Conservation (phyloP, 2,888 invertebrate genomes). For the Aethes cnicana region DNA sequence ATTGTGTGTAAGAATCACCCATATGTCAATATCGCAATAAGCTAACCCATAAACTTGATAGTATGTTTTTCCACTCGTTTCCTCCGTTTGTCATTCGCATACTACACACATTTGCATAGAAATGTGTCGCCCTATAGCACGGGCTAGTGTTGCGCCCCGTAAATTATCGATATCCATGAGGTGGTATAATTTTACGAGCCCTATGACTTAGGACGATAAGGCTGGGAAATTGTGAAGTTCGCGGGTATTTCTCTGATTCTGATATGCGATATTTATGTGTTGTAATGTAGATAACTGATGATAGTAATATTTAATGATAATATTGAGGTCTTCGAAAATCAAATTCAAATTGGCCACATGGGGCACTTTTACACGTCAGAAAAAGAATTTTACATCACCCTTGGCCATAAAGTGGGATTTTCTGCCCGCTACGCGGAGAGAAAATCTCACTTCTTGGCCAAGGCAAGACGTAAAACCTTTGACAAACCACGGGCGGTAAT, state of each 20-base stretch:
- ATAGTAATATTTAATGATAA: no score
- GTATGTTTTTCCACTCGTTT: constrained; percentile 33
- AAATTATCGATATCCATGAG: constrained; percentile 29
- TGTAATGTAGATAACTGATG: no score
- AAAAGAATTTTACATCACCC: no score
- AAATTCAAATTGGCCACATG: no score
- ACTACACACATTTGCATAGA: constrained; percentile 33
- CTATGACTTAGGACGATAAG: constrained; percentile 10
- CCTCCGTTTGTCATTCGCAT: constrained; percentile 23
- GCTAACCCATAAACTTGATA: constrained; percentile 26
- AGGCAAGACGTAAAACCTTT: no score
- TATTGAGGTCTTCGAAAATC: no score
- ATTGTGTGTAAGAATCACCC: constrained; percentile 4
- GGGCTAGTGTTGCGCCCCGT: constrained; percentile 26
- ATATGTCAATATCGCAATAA: constrained; percentile 27
- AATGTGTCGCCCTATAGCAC: constrained; percentile 31
- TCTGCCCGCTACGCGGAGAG: no score
- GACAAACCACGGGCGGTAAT: no score
- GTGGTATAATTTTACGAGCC: constrained; percentile 22
- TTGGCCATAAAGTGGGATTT: no score
- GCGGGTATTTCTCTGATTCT: constrained; percentile 14
- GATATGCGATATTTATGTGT: constrained; percentile 6
- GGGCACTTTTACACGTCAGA: no score
- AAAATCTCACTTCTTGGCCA: no score
- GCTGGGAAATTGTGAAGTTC: constrained; percentile 22